Evolutionary conservation across 2,888 invertebrate species (phyloP).

Genomic region (Phrixothrix hirtus): DNA sequence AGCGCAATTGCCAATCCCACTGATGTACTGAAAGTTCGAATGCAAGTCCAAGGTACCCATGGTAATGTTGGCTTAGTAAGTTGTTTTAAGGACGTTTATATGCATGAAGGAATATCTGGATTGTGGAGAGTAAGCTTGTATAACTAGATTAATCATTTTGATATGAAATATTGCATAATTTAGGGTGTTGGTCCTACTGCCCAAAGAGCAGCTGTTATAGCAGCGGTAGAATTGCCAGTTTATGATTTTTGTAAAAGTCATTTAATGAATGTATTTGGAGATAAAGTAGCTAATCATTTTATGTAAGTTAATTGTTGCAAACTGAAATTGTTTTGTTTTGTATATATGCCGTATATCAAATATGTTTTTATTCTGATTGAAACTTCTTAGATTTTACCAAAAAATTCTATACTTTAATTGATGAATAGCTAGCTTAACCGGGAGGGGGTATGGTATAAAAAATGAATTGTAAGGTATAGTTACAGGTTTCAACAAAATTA

Average conservation of each 20-base stretch:
- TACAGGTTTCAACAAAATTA: no score
- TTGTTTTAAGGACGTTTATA: conserved; percentile 83
- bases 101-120: conserved; percentile 80
- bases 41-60: conserved; percentile 77
- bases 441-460: no score
- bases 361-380: no score
- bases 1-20: conserved; percentile 96
- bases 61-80: conserved; percentile 63
- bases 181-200: conserved; percentile 91
- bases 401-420: no score
- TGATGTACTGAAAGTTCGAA: conserved; percentile 93
- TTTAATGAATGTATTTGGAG: conserved; percentile 71
- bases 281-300: conserved; percentile 84
- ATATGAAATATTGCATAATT: no score
- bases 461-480: no score
- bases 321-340: no score
- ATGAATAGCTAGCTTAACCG: no score
- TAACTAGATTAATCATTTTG: conserved; percentile 10
- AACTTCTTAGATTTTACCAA: no score
- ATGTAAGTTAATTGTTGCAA: no score
- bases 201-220: conserved; percentile 90
- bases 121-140: conserved; percentile 74
- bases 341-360: no score
- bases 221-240: conserved; percentile 90
- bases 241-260: conserved; percentile 88